Evolutionary conservation across 1,140 invertebrate genomes (phyloP).

Genomic region (Drosophila ananassae): DNA sequence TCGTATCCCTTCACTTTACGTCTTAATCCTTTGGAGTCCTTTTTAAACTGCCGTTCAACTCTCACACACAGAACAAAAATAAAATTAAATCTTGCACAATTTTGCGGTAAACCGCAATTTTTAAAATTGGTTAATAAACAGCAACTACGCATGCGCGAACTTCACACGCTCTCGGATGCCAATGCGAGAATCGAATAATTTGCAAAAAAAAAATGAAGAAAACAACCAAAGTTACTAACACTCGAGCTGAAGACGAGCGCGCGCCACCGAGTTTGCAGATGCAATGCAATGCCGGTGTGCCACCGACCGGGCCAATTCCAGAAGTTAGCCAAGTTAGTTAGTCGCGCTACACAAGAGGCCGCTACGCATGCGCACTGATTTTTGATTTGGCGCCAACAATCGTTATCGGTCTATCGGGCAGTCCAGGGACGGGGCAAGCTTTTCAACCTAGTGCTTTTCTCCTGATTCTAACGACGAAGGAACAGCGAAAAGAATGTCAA

Average conservation of each 20-base stretch:
- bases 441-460: not conserved
- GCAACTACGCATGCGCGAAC: constrained; percentile 49
- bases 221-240: constrained; percentile 19
- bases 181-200: not conserved
- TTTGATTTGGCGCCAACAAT: constrained; percentile 5
- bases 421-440: not conserved
- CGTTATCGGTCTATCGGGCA: not conserved
- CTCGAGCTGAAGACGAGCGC: constrained; percentile 57
- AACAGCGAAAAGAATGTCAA: no score
- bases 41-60: not conserved
- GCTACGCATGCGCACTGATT: not conserved
- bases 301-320: constrained; percentile 49
- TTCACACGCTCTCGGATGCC: constrained; percentile 53
- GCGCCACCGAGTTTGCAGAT: constrained; percentile 73
- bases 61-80: constrained; percentile 5
- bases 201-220: constrained; percentile 9
- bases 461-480: no score
- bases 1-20: not conserved
- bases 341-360: constrained; percentile 18
- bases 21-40: not conserved
- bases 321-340: constrained; percentile 58
- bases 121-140: constrained; percentile 52
- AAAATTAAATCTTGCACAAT: constrained; percentile 30
- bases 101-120: constrained; percentile 60
- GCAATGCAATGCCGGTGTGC: constrained; percentile 59